Evolutionary conservation across 2,888 invertebrate genomes (phyloP).

Genomic region (Leptogaster cylindrica): DNA sequence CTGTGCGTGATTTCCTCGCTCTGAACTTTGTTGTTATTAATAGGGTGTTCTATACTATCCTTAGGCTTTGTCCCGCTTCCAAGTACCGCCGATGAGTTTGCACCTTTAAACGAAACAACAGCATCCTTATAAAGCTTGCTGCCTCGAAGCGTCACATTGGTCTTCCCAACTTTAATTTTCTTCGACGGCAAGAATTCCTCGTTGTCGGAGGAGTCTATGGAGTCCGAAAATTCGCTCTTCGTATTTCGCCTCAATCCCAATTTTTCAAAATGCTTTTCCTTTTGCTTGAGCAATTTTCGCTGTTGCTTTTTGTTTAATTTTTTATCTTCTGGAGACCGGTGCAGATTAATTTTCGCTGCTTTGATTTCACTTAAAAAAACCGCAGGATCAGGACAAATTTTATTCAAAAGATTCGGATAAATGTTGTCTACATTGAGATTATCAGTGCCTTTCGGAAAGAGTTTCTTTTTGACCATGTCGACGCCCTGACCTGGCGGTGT

Average conservation of each 20-base stretch:
- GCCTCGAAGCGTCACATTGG: conserved; percentile 58
- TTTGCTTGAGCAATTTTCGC: conserved; percentile 63
- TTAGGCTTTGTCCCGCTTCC: neutral
- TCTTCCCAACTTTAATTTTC: conserved; percentile 58
- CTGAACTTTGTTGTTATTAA: neutral
- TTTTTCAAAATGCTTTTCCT: conserved; percentile 67
- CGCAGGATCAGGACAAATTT: conserved; percentile 56
- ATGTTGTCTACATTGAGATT: conserved; percentile 39
- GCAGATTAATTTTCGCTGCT: conserved; percentile 56
- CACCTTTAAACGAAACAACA: neutral
- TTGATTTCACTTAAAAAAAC: conserved; percentile 59
- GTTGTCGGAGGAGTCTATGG: conserved; percentile 58
- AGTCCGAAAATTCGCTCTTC: conserved; percentile 55
- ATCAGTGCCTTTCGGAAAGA: neutral
- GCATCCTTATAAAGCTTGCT: conserved; percentile 49
- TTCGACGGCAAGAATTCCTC: conserved; percentile 60
- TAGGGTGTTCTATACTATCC: too few species aligned
- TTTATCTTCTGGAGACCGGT: conserved; percentile 60
- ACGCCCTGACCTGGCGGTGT: neutral
- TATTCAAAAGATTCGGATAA: conserved; percentile 48
- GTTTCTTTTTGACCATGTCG: conserved; percentile 16
- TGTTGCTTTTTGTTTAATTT: conserved; percentile 61
- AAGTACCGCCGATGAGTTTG: neutral
- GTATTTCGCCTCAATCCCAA: conserved; percentile 60
- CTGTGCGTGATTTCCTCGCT: neutral